These are phyloP conservation scores for Rhinichthys osculus DNA, from an alignment of 2,797 vertebrate genomes.

Conservation along the genomic window DNA sequence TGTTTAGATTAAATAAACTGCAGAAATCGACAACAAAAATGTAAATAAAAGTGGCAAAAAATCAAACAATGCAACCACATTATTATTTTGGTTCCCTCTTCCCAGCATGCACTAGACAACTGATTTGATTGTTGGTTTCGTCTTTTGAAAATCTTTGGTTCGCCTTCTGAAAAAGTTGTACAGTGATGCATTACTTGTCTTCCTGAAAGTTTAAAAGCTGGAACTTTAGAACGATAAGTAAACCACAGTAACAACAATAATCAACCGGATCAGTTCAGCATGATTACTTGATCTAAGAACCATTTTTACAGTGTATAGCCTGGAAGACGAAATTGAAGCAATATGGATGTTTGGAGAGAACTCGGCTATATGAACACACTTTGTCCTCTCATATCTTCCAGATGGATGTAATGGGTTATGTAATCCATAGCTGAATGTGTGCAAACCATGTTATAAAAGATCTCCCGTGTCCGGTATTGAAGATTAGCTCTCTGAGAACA, in stretches of 20 bases:
- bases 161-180: background rate
- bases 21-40: background rate
- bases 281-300: background rate
- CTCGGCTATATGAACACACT: background rate
- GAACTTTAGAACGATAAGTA: background rate
- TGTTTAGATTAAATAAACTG: background rate
- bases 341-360: background rate
- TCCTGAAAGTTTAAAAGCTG: background rate
- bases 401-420: conserved; percentile 24
- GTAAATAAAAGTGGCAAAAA: background rate
- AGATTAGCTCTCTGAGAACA: conserved; percentile 30
- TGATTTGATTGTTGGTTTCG: background rate
- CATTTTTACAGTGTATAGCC: conserved; percentile 10
- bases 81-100: background rate
- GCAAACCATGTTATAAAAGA: conserved; percentile 31
- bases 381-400: conserved; percentile 12
- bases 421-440: conserved; percentile 19
- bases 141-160: background rate
- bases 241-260: background rate
- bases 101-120: background rate
- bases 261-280: background rate
- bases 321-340: background rate
- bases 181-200: background rate
- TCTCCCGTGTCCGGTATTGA: conserved; percentile 19
- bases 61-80: background rate